phyloP scores from a whole-genome alignment of 2,888 invertebrate genomes.

The Aproaerema taeniolella region DNA sequence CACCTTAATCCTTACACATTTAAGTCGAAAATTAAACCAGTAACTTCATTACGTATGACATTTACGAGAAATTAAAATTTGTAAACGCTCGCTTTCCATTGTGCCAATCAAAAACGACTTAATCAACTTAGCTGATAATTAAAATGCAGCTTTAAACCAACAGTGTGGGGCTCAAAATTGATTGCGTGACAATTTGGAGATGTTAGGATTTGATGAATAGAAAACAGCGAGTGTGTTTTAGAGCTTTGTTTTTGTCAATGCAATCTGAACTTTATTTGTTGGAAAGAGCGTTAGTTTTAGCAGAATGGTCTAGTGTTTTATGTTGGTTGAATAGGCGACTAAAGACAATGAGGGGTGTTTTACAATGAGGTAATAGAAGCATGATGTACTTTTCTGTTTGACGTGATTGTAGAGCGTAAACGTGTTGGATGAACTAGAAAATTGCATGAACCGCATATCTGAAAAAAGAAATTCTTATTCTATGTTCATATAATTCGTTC shows the following conservation, averaged over 20 bases:
- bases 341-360: slow-evolving; percentile 10
- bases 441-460: too few relatives aligned
- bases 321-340: slow-evolving; percentile 26
- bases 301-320: too few relatives aligned
- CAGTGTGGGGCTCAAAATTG: slow-evolving; percentile 30
- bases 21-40: neutral
- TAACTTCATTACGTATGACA: neutral
- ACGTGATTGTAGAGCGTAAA: too few relatives aligned
- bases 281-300: neutral
- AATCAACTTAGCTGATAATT: slow-evolving; percentile 21
- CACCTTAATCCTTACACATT: neutral
- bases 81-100: slow-evolving; percentile 2
- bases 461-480: too few relatives aligned
- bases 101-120: slow-evolving; percentile 17
- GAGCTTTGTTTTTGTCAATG: too few relatives aligned
- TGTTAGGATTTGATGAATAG: slow-evolving; percentile 33
- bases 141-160: slow-evolving; percentile 32
- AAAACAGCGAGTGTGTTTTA: too few relatives aligned
- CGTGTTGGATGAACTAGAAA: too few relatives aligned
- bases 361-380: too few relatives aligned
- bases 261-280: too few relatives aligned
- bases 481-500: too few relatives aligned
- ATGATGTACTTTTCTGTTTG: too few relatives aligned
- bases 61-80: neutral
- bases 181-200: slow-evolving; percentile 28